These are phyloP conservation scores for Myotis findleyi DNA, from an alignment of 2,797 vertebrate genomes.

Conservation along the genomic window DNA sequence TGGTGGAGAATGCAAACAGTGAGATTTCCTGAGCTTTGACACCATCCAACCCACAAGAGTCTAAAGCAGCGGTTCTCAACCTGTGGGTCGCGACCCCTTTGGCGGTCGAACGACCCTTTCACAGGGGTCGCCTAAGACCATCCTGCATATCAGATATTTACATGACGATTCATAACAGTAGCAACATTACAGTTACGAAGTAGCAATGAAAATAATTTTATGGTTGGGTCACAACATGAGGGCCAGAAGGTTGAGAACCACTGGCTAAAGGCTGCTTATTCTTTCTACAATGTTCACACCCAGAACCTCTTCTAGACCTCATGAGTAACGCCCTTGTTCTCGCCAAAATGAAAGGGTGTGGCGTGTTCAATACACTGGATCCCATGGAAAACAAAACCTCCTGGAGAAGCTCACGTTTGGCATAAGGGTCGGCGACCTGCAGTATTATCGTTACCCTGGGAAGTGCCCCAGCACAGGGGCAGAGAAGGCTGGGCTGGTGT, in stretches of 20 bases:
- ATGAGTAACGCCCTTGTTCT: slow-evolving; percentile 97
- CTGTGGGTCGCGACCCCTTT: too few species aligned
- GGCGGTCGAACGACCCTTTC: too few species aligned
- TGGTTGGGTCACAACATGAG: too few species aligned
- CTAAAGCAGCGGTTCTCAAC: slow-evolving; percentile 77
- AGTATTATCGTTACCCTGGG: slow-evolving; percentile 99
- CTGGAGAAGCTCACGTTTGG: slow-evolving; percentile 99
- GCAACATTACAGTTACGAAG: too few species aligned
- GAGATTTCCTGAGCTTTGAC: slow-evolving; percentile 98
- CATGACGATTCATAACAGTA: too few species aligned
- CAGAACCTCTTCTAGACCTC: slow-evolving; percentile 95
- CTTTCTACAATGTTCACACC: slow-evolving; percentile 99
- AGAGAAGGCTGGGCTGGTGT: slow-evolving; percentile 98
- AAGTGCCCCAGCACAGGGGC: slow-evolving; percentile 98
- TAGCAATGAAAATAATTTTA: too few species aligned
- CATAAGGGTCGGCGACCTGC: slow-evolving; percentile 97
- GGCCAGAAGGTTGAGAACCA: too few species aligned
- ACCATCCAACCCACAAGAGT: slow-evolving; percentile 97
- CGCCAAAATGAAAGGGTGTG: slow-evolving; percentile 98
- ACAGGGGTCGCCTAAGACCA: too few species aligned
- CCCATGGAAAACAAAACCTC: slow-evolving; percentile 99
- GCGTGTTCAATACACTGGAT: slow-evolving; percentile 99
- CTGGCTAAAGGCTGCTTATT: slow-evolving; percentile 94
- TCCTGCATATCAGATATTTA: too few species aligned
- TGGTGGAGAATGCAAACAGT: slow-evolving; percentile 93